Evolutionary conservation across 2,113 vertebrate species (phyloP).

Genomic region (Mormyrus lacerda): DNA sequence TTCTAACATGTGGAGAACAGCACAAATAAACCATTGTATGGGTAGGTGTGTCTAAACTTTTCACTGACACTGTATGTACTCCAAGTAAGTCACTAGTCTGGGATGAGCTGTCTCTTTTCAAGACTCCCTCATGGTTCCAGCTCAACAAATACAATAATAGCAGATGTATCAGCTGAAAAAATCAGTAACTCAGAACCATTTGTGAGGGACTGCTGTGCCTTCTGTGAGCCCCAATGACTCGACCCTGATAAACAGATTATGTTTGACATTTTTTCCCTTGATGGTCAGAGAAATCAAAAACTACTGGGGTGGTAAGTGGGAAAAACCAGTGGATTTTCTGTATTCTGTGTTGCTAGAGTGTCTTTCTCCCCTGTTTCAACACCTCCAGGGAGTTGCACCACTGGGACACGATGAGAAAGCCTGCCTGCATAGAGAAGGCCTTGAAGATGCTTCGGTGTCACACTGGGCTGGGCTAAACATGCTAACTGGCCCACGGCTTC

Average conservation of each 20-base stretch:
- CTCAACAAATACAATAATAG: slow-evolving; percentile 13
- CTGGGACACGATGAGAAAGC: neutral
- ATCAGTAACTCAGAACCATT: neutral
- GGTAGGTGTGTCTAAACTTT: neutral
- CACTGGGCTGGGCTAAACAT: neutral
- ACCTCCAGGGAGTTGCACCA: neutral
- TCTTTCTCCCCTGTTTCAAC: neutral
- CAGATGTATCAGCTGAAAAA: neutral
- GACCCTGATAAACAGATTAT: neutral
- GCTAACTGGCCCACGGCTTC: neutral
- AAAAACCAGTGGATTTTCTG: neutral
- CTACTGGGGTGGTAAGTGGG: neutral
- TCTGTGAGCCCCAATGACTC: neutral
- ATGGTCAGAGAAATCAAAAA: slow-evolving; percentile 4
- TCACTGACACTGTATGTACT: neutral
- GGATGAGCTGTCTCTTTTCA: neutral
- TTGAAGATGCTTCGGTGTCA: neutral
- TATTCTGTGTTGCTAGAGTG: neutral
- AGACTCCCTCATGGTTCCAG: neutral
- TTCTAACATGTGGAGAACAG: neutral
- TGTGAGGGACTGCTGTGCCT: neutral
- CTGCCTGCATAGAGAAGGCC: neutral
- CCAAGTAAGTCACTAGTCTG: neutral
- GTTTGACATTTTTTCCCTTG: neutral
- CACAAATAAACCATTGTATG: neutral